A percentile compares a stretch with the other conserved stretches of the same genome.
These are phyloP conservation scores for Tenebrosternarchus preto DNA, from an alignment of 2,113 vertebrate species.

Conservation along the genomic window DNA sequence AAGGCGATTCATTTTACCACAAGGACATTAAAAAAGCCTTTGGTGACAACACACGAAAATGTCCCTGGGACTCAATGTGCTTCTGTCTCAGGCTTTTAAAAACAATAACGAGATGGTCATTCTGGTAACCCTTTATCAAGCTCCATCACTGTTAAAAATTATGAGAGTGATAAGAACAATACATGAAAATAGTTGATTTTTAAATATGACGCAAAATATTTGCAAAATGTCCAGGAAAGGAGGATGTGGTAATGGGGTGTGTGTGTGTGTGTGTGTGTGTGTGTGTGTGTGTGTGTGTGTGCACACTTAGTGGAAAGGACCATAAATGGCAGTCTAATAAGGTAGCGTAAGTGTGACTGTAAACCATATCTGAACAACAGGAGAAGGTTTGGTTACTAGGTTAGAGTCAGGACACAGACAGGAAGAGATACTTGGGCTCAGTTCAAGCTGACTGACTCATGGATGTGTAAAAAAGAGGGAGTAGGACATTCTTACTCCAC, in stretches of 20 bases:
- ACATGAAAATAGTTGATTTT: neutral
- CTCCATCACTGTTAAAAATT: neutral
- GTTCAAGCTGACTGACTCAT: neutral
- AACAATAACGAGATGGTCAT: constrained; percentile 26
- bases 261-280: neutral
- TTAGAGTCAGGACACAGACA: neutral
- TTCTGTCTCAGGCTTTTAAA: constrained; percentile 34
- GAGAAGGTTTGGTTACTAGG: neutral
- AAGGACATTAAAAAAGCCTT: constrained; percentile 43
- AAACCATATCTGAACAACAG: neutral
- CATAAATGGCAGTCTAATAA: neutral
- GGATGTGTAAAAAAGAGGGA: neutral
- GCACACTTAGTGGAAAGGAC: neutral
- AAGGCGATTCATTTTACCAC: constrained; percentile 22
- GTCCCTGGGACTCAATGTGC: constrained; percentile 18
- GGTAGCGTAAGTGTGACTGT: neutral
- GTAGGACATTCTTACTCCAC: constrained; percentile 16
- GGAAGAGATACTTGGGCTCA: constrained; percentile 4
- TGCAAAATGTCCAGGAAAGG: neutral
- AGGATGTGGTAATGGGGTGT: neutral
- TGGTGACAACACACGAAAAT: neutral
- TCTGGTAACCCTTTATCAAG: constrained; percentile 13
- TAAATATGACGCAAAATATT: neutral
- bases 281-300: neutral
- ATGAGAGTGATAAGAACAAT: neutral